Evolutionary conservation across 2,113 vertebrate species (phyloP), one percentile per base, ranked within the genome.

Genomic region (Clarias magur): DNA sequence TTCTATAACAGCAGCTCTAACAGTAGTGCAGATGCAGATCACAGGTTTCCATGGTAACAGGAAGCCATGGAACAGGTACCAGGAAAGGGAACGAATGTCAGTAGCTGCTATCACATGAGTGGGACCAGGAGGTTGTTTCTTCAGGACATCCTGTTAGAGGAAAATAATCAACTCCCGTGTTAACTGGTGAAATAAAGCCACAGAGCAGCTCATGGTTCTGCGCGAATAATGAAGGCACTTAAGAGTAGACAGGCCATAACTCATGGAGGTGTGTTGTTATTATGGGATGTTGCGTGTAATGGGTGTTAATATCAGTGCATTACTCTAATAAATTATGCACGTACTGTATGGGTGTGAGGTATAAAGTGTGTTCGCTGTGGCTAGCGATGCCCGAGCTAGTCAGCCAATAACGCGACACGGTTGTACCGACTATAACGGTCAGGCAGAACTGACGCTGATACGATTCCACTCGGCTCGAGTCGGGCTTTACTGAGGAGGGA

Each of bases 291-390:
- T 57, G 2, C 25, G 65, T 5, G 4, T 72, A 60, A 60, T 59
- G 53, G 54, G 38, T 60, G 78, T 38, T 86, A 81, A 60, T 81
- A 81, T 38, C 63, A 68, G 78, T 42, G 65, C 78, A 86, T 86
- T 86, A 80, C n/a, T 75, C 30, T 80, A 60, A 67, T 65, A 65
- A 90, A 86, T 75, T 56, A 65, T 73, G 67, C 57, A 70, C 73
- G 80, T 42, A 9, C 21, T 59, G 13, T 59, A 23, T 48, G 68
- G 68, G 57, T 56, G 54, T 83, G 76, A 54, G 23, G 62, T 27
- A 42, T 30, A 1, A 72, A 42, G 80, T 56, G 25, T 21, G 38
- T 73, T 54, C 16, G 65, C 42, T 67, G 86, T 73, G 79, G 3
- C 56, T 56, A 48, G 48, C 25, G 23, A 0, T 57, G 34, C 60